These are phyloP conservation scores for Ceriagrion tenellum DNA, from an alignment of 2,888 invertebrate genomes.

Conservation along the genomic window DNA sequence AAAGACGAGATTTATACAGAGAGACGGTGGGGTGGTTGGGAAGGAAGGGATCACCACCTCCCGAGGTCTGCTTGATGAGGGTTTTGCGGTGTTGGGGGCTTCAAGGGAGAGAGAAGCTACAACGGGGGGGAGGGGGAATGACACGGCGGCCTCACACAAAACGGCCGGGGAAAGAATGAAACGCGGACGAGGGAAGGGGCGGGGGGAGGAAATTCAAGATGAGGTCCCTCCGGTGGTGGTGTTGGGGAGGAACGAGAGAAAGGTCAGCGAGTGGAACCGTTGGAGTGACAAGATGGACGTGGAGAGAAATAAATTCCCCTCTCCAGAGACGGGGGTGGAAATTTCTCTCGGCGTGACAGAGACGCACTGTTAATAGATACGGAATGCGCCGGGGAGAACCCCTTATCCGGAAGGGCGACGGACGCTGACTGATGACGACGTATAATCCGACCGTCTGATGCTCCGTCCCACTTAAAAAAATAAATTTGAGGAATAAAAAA, in stretches of 20 bases:
- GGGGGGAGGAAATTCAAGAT: neutral
- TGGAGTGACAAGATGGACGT: neutral
- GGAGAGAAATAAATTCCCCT: neutral
- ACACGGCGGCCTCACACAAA: neutral
- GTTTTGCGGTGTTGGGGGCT: neutral
- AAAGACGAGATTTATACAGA: neutral
- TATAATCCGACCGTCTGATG: neutral
- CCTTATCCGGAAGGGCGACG: neutral
- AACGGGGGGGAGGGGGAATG: neutral
- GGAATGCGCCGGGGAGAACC: neutral
- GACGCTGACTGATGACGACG: neutral
- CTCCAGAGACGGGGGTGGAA: neutral
- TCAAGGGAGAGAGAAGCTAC: neutral
- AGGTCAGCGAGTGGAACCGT: neutral
- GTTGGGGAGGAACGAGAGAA: neutral
- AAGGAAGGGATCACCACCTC: neutral
- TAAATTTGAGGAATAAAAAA: neutral
- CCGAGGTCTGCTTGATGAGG: slow-evolving; percentile 8
- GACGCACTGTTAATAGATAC: neutral
- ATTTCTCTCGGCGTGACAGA: neutral
- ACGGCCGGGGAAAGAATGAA: neutral
- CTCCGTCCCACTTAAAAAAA: neutral
- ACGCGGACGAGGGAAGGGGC: neutral
- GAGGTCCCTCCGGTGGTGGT: neutral
- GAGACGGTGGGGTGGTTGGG: neutral